Evolutionary conservation across 1,140 invertebrate genomes (phyloP).

Genomic region (Brachionus calyciflorus): DNA sequence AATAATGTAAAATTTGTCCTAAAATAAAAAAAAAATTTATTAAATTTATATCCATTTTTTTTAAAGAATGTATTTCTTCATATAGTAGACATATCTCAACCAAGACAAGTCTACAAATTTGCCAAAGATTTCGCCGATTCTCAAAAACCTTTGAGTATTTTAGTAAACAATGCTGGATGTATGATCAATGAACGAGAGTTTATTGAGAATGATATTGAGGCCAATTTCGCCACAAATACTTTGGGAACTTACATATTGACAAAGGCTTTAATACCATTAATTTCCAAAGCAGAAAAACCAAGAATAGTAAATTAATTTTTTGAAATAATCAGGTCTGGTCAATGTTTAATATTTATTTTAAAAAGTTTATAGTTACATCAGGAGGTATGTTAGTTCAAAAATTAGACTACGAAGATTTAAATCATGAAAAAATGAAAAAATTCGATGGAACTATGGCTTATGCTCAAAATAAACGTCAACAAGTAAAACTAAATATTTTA

Average conservation of each 20-base stretch:
- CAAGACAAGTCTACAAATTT: constrained; percentile 60
- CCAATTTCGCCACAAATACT: constrained; percentile 64
- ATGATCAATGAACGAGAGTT: constrained; percentile 60
- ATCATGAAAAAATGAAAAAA: constrained; percentile 59
- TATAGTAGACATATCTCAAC: constrained; percentile 61
- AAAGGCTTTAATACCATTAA: constrained; percentile 55
- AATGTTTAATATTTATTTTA: constrained; percentile 43
- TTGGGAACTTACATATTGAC: constrained; percentile 61
- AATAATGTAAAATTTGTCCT: neutral
- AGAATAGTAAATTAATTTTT: constrained; percentile 52
- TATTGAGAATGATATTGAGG: constrained; percentile 61
- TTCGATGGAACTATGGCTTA: constrained; percentile 64
- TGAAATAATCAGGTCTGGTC: neutral
- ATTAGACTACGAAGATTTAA: constrained; percentile 60
- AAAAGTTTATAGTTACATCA: constrained; percentile 61
- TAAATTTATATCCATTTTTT: constrained; percentile 47
- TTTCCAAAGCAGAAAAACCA: constrained; percentile 54
- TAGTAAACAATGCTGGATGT: constrained; percentile 64
- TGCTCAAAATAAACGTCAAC: constrained; percentile 64
- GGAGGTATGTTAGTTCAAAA: constrained; percentile 64
- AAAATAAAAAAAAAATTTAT: neutral
- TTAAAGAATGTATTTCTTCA: constrained; percentile 60
- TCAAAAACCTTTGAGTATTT: constrained; percentile 54
- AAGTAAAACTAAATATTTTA: constrained; percentile 48
- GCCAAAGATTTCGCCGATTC: constrained; percentile 57